A percentile compares a stretch with the other conserved stretches of the same genome.
These are phyloP conservation scores for Drosophila equinoxialis DNA, from an alignment of 1,140 invertebrate genomes.

Conservation along the genomic window DNA sequence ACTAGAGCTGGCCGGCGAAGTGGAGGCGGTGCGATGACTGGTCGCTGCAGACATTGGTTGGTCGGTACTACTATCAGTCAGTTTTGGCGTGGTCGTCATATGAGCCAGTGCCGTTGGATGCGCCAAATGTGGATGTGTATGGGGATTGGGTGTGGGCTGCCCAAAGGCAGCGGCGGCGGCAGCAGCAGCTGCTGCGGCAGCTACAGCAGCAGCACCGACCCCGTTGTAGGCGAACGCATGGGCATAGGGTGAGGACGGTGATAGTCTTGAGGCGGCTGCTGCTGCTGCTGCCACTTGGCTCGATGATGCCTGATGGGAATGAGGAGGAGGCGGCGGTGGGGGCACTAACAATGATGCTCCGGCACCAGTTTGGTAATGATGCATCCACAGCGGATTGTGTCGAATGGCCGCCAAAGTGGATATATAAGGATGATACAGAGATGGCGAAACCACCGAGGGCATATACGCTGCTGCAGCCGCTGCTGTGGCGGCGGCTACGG, in stretches of 20 bases:
- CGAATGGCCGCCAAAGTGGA: constrained; percentile 71
- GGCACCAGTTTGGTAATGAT: constrained; percentile 84
- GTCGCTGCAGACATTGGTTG: constrained; percentile 71
- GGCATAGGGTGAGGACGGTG: constrained; percentile 65
- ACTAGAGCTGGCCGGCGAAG: constrained; percentile 64
- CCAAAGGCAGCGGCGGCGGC: constrained; percentile 60
- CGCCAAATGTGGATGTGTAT: constrained; percentile 56
- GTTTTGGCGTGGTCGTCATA: constrained; percentile 73
- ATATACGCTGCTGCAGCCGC: constrained; percentile 77
- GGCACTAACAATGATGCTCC: constrained; percentile 46
- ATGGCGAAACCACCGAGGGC: constrained; percentile 68
- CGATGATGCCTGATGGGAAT: constrained; percentile 33
- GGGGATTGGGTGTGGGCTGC: constrained; percentile 44
- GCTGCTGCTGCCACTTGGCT: constrained; percentile 41
- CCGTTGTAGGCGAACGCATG: constrained; percentile 77
- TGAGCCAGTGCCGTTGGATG: constrained; percentile 60
- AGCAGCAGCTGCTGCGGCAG: constrained; percentile 65
- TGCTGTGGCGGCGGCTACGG: constrained; percentile 60
- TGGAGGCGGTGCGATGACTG: constrained; percentile 72
- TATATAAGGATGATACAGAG: constrained; percentile 83
- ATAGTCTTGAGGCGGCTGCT: constrained; percentile 51
- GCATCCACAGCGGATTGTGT: constrained; percentile 84
- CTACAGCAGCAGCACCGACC: constrained; percentile 65
- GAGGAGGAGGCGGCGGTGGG: constrained; percentile 50
- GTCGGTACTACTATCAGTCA: constrained; percentile 75